Base-by-base conservation (phyloP, 2,113 vertebrate genomes). In the Orientallactaga bullata region DNA sequence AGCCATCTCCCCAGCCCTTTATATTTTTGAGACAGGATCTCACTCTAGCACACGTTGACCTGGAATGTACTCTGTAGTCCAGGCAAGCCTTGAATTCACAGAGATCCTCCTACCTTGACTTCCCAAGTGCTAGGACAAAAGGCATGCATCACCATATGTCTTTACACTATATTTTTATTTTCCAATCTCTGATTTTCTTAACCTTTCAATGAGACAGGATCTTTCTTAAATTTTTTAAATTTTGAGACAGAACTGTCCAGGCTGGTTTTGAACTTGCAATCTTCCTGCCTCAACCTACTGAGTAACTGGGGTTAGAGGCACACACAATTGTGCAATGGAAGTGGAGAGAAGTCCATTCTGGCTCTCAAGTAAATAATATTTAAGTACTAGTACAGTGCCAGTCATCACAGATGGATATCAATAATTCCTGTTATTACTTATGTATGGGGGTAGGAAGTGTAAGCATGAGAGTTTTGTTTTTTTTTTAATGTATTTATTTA, bases 91-190 rank as follows among this genome's bases (percentile, higher is more conserved):
- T 47, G 42, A 47, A 47, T 47, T 47, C 42, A 47, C 42, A 47
- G 42, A 47, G 42, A 47, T 47, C 42, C 42, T 47, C 42, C 42
- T 47, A 47, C 42, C 42, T 47, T 47, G 42, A 8, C 42, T 47
- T 47, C 42, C 42, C 42, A 47, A 47, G 42, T 47, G 42, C 42
- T 47, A 47, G 42, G 42, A 47, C 42, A 6, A 47, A 47, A 47
- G 42, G 42, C 42, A 47, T 47, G 42, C 5, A 47, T 47, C n/a
- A 47, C 42, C 42, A 47, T 8, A 47, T 47, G 42, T 47, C 42
- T 47, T 47, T 8, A n/a, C n/a, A n/a, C n/a, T 83, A n/a, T 73
- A 74, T 69, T 91, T 95, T 88, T 88, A 88, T 65, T 85, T 32
- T 76, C 55, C 74, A 35, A 83, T 90, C 39, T 87, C 72, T 80